phyloP scores from a whole-genome alignment of 2,113 vertebrate species.

The Megatriorchis doriae region DNA sequence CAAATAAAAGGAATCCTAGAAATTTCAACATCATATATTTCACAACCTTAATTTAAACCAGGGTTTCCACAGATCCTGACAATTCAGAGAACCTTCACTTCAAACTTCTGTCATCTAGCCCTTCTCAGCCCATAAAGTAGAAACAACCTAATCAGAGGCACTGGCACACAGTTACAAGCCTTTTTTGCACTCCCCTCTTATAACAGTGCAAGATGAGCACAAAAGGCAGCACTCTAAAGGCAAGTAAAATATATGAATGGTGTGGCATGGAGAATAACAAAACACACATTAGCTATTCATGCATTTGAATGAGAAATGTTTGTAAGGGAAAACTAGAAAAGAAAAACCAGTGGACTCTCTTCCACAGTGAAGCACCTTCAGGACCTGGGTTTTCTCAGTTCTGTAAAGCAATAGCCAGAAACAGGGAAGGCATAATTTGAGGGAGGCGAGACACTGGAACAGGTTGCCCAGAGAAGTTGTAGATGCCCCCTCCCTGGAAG shows the following conservation, averaged over 20 bases:
- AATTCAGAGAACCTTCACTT: background rate
- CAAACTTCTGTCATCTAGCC: background rate
- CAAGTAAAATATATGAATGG: background rate
- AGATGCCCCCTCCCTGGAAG: too few relatives aligned
- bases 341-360: background rate
- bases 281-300: background rate
- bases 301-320: background rate
- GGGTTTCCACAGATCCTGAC: background rate
- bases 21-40: conserved; percentile 4
- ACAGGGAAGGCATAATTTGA: background rate
- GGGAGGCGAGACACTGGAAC: too few relatives aligned
- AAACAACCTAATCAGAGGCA: background rate
- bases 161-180: background rate
- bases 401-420: background rate
- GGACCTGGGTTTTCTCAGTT: background rate
- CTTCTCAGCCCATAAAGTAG: conserved; percentile 3
- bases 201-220: background rate
- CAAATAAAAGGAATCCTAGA: background rate
- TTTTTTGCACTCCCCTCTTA: background rate
- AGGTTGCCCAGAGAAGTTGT: too few relatives aligned
- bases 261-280: background rate
- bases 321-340: background rate
- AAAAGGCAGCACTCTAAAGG: background rate
- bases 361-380: accelerated
- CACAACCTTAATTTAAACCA: conserved; percentile 3